A percentile compares a stretch with the other conserved stretches of the same genome.
Evolutionary conservation across 2,113 vertebrate species (phyloP).

Genomic region (Mesitornis unicolor): DNA sequence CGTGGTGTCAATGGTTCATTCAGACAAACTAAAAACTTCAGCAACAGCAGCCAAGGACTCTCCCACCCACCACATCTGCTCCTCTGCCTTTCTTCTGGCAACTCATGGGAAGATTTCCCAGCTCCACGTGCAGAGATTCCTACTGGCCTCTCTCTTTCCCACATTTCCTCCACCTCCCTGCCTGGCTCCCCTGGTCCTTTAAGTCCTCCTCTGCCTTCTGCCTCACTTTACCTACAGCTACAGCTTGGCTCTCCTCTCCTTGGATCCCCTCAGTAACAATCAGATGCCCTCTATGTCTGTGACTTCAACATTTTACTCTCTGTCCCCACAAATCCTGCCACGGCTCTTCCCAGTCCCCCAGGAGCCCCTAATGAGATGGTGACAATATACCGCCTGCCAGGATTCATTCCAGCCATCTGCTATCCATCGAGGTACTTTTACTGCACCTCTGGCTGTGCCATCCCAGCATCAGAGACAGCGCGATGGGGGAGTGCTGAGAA

Average conservation of each 20-base stretch:
- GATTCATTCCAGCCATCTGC: slow-evolving; percentile 45
- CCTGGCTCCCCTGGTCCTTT: rapidly evolving
- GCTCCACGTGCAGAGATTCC: neutral
- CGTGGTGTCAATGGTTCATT: neutral
- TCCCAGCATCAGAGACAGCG: slow-evolving; percentile 24
- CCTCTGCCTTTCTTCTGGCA: neutral
- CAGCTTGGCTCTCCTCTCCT: neutral
- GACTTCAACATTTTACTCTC: neutral
- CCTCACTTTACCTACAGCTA: neutral
- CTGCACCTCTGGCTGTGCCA: slow-evolving; percentile 65
- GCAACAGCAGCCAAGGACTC: neutral
- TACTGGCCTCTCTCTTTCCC: neutral
- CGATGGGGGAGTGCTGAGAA: slow-evolving; percentile 2
- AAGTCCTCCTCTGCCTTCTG: neutral
- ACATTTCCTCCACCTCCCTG: neutral
- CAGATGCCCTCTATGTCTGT: neutral
- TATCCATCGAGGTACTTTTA: slow-evolving; percentile 59
- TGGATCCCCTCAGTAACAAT: neutral
- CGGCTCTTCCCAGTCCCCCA: neutral
- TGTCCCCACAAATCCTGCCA: neutral
- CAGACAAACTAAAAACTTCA: neutral
- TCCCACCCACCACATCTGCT: neutral
- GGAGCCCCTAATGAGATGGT: neutral
- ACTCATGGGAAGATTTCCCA: neutral
- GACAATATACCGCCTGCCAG: slow-evolving; percentile 44